Evolutionary conservation across 2,113 vertebrate genomes (phyloP).

Genomic region (Mustela lutreola): DNA sequence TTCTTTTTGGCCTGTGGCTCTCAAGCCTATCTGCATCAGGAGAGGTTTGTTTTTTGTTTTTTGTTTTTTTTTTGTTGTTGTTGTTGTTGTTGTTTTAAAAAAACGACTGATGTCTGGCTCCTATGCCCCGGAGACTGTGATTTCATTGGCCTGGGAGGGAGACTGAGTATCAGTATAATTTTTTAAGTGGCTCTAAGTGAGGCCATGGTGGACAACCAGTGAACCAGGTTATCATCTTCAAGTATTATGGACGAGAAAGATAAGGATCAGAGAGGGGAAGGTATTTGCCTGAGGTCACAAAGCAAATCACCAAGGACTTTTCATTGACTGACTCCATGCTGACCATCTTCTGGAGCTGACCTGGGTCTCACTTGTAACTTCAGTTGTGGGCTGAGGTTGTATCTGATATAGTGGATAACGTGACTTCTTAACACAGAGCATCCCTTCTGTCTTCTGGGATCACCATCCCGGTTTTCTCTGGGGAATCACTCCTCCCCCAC

Average conservation of each 20-base stretch:
- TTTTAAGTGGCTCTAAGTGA: background rate
- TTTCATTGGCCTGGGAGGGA: background rate
- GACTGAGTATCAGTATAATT: background rate
- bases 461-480: background rate
- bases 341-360: background rate
- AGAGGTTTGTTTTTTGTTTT: background rate
- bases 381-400: background rate
- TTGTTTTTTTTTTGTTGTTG: no score
- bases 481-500: background rate
- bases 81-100: no score
- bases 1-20: background rate
- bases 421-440: background rate
- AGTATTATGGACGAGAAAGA: background rate
- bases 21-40: background rate
- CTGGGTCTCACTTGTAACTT: background rate
- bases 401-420: no score
- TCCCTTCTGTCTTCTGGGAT: background rate
- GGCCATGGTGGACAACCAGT: background rate
- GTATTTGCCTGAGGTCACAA: background rate
- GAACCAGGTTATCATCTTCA: background rate
- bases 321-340: background rate
- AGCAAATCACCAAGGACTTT: background rate
- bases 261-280: background rate
- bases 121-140: background rate
- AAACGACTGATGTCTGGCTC: background rate